These are phyloP conservation scores for Stenodera caucasica DNA, from an alignment of 2,888 invertebrate species.

Conservation along the genomic window DNA sequence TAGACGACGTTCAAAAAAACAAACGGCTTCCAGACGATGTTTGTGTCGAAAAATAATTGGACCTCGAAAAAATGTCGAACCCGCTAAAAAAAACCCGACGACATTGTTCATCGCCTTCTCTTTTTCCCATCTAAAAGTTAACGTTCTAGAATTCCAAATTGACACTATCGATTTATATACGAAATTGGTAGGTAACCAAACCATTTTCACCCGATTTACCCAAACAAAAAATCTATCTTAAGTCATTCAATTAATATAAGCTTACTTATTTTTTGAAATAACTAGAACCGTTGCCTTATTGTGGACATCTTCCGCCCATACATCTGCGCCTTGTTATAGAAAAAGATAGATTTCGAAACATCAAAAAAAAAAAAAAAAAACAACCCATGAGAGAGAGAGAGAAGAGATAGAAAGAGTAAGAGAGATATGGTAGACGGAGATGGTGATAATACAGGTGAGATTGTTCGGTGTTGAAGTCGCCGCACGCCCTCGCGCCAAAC, in stretches of 20 bases:
- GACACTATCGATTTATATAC: conserved; percentile 47
- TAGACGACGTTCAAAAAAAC: conserved; percentile 41
- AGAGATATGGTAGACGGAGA: conserved; percentile 23
- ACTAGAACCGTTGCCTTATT: conserved; percentile 37
- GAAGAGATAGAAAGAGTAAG: neutral
- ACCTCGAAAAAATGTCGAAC: conserved; percentile 49
- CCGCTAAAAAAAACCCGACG: conserved; percentile 47
- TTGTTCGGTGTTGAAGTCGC: conserved; percentile 48
- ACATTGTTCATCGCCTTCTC: neutral
- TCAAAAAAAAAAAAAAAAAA: neutral
- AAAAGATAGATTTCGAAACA: neutral
- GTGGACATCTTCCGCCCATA: conserved; percentile 49
- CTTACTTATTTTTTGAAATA: too few species aligned
- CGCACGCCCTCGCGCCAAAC: conserved; percentile 50
- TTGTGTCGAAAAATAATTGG: conserved; percentile 53
- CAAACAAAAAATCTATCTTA: too few species aligned
- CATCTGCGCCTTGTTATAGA: conserved; percentile 49
- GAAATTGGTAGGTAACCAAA: neutral
- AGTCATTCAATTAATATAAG: too few species aligned
- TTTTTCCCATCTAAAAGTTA: conserved; percentile 41
- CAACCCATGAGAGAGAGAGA: neutral
- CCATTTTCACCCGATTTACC: neutral
- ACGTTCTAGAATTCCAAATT: conserved; percentile 50
- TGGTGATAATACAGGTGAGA: conserved; percentile 36
- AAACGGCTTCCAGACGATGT: conserved; percentile 47